Evolutionary conservation across 2,888 invertebrate species (phyloP), one percentile per base, ranked within the genome.

Genomic region (Tetragonula carbonaria): DNA sequence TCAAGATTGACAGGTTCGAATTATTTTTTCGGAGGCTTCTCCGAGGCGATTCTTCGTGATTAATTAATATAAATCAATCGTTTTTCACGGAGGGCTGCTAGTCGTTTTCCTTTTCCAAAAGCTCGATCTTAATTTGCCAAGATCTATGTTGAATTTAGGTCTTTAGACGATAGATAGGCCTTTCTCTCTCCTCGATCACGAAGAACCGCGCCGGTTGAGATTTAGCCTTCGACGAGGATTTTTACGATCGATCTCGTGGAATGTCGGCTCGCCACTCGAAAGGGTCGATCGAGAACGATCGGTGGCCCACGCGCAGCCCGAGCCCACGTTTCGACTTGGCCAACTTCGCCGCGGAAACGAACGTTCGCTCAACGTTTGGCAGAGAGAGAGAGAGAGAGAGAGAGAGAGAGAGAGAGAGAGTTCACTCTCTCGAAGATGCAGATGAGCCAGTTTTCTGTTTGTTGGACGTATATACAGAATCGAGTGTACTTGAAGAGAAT

Each of bases 201-300:
- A 84, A 78, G 84, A 87, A 67, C 74, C 78, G 77, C 71, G 77
- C 76, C 78, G 55, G 85, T 81, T 68, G 78, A 79, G 82, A 79
- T 82, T 73, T 75, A 88, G 80, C 88, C 87, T 88, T 88, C 86
- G 86, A 75, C 72, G 72, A 16, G 38, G 71, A 86, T 86, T 88
- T 89, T 89, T 89, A 78, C 81, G 80, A 75, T 84, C 86, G 87
- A 86, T 88, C 86, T 76, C 59, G 80, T 74, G 88, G 86, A 88
- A 89, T 88, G 88, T 71, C 80, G 86, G 74, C 63, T 72, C 80
- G 81, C 77, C 82, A 63, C 84, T 78, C 79, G 82, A 81, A 80
- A 77, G 71, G 75, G 80, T 65, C 80, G 87, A 78, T 81, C 80
- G 74, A 65, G 74, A 82, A 75, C 86, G 73, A 79, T 74, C 83